Conservation (phyloP, 2,113 vertebrate genomes). For the Neomonachus schauinslandi region DNA sequence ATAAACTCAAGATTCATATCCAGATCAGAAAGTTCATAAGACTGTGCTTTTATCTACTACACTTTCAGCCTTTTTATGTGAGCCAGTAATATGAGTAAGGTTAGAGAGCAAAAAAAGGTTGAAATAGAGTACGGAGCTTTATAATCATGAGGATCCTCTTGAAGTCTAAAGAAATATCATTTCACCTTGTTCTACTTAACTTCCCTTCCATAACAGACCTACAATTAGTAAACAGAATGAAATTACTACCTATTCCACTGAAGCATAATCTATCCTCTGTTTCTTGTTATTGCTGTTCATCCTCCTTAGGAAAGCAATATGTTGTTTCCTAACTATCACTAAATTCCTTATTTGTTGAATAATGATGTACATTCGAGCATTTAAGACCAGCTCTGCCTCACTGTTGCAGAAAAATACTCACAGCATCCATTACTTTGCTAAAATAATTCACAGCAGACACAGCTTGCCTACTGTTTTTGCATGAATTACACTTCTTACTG, state of each 20-base stretch:
- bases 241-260: not conserved
- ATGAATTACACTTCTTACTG: not conserved
- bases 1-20: not conserved
- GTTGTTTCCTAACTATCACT: not conserved
- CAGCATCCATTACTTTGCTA: not conserved
- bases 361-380: not conserved
- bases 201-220: not conserved
- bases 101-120: not conserved
- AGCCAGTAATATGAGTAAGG: not conserved
- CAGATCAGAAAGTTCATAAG: not conserved
- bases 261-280: not conserved
- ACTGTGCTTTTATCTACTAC: not conserved
- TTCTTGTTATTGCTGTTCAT: not conserved
- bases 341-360: not conserved
- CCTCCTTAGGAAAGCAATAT: not conserved
- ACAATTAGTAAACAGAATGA: not conserved
- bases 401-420: not conserved
- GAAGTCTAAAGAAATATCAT: not conserved
- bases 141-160: not conserved
- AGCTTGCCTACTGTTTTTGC: not conserved
- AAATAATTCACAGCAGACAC: not conserved
- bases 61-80: not conserved
- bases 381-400: not conserved
- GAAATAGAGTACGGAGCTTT: not conserved
- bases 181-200: not conserved